Conservation (phyloP, 2,888 invertebrate species). For the Catocala nupta region DNA sequence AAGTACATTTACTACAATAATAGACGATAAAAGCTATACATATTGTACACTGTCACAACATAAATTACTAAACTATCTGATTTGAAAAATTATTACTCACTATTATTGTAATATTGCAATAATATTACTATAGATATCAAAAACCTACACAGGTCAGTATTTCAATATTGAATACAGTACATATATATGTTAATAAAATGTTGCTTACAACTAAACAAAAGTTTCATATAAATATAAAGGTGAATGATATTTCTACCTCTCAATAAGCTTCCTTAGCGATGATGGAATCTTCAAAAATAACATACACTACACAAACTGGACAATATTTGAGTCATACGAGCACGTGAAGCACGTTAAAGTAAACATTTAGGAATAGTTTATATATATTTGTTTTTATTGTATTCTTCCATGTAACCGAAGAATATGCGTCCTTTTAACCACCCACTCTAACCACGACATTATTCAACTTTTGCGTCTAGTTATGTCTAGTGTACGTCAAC, state of each 20-base stretch:
- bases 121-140: no score
- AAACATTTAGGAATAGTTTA: conserved; percentile 25
- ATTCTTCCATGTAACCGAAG: conserved; percentile 20
- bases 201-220: conserved; percentile 28
- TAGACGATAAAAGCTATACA: no score
- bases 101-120: no score
- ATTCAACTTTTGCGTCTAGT: conserved; percentile 45
- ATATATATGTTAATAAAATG: no score
- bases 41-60: no score
- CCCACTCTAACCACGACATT: conserved; percentile 44
- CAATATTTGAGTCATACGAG: conserved; percentile 27
- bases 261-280: conserved; percentile 50
- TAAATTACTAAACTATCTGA: no score
- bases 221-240: conserved; percentile 43
- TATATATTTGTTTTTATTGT: conserved; percentile 38
- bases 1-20: no score
- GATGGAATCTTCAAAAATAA: conserved; percentile 53
- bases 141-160: no score
- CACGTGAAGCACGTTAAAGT: conserved; percentile 20
- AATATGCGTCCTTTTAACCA: conserved; percentile 45
- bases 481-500: conserved; percentile 24
- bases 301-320: conserved; percentile 42
- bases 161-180: no score
- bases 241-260: conserved; percentile 59
- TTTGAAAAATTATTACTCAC: no score